Base-by-base conservation (phyloP, 2,888 invertebrate genomes). In the Sminthurinus aureus region DNA sequence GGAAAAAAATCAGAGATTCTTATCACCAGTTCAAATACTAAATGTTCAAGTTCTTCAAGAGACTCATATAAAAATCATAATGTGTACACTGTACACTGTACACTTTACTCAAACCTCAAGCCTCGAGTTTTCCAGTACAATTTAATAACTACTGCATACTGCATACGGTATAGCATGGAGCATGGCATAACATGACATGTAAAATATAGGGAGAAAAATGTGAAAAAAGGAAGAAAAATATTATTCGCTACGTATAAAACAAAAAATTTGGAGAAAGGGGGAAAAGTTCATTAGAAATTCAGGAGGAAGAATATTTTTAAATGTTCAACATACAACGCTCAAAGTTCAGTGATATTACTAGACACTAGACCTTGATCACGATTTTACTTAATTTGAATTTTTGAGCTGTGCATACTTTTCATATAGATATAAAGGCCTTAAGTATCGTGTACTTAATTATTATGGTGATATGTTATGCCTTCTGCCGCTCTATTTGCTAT, bases 21-120 rank as follows among this genome's bases (percentile, higher is more conserved):
- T 66, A 78, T 78, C 78, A 66, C 26, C 66, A 78, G 66, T 78
- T 78, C 66, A 78, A 78, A 79, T 79, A 66, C 69, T 69, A 51
- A 79, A 79, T 50, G 69, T 79, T 69, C 69, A 79, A 69, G 79
- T n/a, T n/a, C n/a, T n/a, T n/a, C n/a, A n/a, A 69, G 69, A 38
- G 6, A 79, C 51, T 79, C 67, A 79, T 79, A 51, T 51, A 69
- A 79, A 67, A 79, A 67, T 69, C 50, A 79, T 69, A 69, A 69
- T 71, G 71, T 78, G 66, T 20, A 58, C 24, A 58, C n/a, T n/a
- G n/a, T 20, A 20, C n/a, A 20, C 3, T 24, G 24, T 75, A 75
- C 50, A 51, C n/a, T n/a, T n/a, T n/a, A n/a, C n/a, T n/a, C n/a
- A n/a, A n/a, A n/a, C n/a, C n/a, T n/a, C n/a, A n/a, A n/a, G n/a